Evolutionary conservation across 2,113 vertebrate genomes (phyloP).

Genomic region (Cottus gobio): DNA sequence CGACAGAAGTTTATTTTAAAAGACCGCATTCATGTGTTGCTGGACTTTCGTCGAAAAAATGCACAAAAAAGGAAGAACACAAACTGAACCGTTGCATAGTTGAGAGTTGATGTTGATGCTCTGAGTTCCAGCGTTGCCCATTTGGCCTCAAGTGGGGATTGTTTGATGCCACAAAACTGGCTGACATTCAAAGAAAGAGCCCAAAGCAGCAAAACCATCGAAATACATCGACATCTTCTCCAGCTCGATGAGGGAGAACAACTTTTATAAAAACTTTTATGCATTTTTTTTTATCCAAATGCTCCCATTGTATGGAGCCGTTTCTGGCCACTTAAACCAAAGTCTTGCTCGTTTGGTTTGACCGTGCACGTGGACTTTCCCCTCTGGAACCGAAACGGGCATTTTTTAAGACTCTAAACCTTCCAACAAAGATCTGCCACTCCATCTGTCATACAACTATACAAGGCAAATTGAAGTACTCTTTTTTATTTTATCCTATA

Average conservation of each 20-base stretch:
- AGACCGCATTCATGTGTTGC: too few relatives aligned
- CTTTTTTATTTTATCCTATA: too few relatives aligned
- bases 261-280: background rate
- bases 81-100: too few relatives aligned
- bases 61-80: background rate
- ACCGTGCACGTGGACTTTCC: background rate
- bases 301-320: background rate
- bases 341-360: constrained; percentile 14
- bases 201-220: background rate
- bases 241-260: background rate
- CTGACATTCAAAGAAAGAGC: background rate
- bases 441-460: too few relatives aligned
- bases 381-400: background rate
- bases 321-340: constrained; percentile 2
- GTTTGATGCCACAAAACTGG: constrained; percentile 11
- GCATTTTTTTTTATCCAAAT: background rate
- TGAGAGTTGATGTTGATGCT: too few relatives aligned
- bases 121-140: background rate
- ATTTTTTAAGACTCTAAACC: background rate
- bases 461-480: too few relatives aligned
- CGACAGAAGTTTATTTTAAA: too few relatives aligned
- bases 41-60: background rate
- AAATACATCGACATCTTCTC: background rate
- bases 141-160: background rate
- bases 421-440: too few relatives aligned